phyloP scores from a whole-genome alignment of 2,797 vertebrate species.

The Ispidina lecontei region DNA sequence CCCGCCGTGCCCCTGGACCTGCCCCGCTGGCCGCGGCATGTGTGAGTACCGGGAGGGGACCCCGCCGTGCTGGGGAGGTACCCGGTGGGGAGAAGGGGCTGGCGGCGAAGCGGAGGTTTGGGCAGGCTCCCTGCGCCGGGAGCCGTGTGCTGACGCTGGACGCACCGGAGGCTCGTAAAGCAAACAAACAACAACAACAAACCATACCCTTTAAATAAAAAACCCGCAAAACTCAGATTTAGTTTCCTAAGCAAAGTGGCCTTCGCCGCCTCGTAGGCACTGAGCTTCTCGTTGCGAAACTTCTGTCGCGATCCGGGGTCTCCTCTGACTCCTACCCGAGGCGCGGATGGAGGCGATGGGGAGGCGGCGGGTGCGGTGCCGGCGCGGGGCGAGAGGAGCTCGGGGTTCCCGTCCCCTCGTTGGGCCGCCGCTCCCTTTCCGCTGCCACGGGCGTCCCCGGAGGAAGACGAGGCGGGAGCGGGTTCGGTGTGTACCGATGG shows the following conservation, averaged over 20 bases:
- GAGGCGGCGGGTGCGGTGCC: not conserved
- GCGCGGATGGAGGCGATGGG: not conserved
- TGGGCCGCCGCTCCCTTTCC: not conserved
- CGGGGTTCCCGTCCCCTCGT: accelerated
- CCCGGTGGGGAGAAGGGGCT: not conserved
- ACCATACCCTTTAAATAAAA: not conserved
- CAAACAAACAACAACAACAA: not conserved
- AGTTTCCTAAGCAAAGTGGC: accelerated
- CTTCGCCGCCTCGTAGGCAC: not conserved
- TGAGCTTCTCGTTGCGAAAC: not conserved
- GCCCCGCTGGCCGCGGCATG: conserved; percentile 79
- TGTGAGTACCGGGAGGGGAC: conserved; percentile 25
- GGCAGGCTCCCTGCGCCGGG: not conserved
- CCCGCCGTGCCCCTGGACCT: conserved; percentile 83
- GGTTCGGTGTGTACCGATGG: accelerated
- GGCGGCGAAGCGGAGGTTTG: too few relatives aligned
- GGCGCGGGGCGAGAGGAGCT: too few relatives aligned
- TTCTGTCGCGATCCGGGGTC: accelerated
- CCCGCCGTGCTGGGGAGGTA: not conserved
- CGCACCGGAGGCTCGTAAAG: not conserved
- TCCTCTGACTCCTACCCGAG: accelerated
- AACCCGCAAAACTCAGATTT: accelerated
- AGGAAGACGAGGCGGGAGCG: not conserved
- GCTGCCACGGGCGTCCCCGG: accelerated
- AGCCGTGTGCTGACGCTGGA: too few relatives aligned